Evolutionary conservation across 2,888 invertebrate genomes (phyloP).

Genomic region (Monoplex corrugatus): DNA sequence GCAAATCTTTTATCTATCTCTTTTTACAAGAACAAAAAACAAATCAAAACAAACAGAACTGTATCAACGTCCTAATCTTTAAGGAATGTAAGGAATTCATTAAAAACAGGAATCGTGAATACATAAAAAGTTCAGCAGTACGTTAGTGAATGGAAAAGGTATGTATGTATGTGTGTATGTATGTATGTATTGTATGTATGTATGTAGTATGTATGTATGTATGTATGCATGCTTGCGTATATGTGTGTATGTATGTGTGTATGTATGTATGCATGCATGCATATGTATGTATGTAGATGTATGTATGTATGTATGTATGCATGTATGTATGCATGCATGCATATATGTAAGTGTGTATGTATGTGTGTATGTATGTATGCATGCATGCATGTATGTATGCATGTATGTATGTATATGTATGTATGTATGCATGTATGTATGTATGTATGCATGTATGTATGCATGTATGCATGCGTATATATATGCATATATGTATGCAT

Average conservation of each 20-base stretch:
- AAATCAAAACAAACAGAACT: neutral
- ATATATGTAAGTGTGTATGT: neutral
- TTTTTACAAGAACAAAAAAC: too few relatives aligned
- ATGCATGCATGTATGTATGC: neutral
- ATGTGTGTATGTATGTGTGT: slow-evolving; percentile 15
- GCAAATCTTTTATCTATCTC: too few relatives aligned
- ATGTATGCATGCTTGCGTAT: neutral
- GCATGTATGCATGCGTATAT: slow-evolving; percentile 5
- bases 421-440: slow-evolving; percentile 22
- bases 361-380: neutral
- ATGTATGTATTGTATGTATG: neutral
- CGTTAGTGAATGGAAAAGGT: too few relatives aligned
- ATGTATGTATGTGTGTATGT: neutral
- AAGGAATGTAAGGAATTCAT: too few relatives aligned
- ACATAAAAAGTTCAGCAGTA: too few relatives aligned
- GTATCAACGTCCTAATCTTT: too few relatives aligned
- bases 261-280: neutral
- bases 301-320: neutral
- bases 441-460: neutral
- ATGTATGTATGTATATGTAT: neutral
- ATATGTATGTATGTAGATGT: neutral
- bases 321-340: slow-evolving; percentile 2
- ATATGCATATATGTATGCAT: neutral
- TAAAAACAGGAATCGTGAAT: too few relatives aligned
- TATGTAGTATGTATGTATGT: neutral